Evolutionary conservation across 2,888 invertebrate genomes (phyloP), one percentile per base, ranked within the genome.

Genomic region (Oscheius sp.): DNA sequence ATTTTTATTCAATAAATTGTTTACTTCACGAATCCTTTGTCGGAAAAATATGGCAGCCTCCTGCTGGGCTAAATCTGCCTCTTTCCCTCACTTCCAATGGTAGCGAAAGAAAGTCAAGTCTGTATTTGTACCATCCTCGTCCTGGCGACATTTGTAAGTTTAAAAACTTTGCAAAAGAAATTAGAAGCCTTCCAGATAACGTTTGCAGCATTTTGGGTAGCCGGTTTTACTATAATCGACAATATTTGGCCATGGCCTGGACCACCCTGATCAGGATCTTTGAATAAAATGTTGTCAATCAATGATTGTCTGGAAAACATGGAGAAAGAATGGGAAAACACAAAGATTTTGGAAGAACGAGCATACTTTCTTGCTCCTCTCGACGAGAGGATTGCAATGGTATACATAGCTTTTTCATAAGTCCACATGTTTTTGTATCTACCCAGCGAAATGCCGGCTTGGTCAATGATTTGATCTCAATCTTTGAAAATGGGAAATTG

Each of bases 171-270:
- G 5, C 5, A 16, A 49, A 3, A n/a, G 5, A 23, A n/a, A 27
- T 5, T 16, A 29, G 3, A n/a, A 13, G 13, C 21, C 21, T 25
- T 63, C 1, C 25, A 63, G 63, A 23, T 25, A 18, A 45, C 46
- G 13, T 63, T 63, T 45, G 18, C 25, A 7, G 63, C n/a, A 9
- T 45, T 63, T 16, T 63, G 43, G 43, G 21, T 63, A 25, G 63
- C 63, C 23, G 63, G 63, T 21, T 63, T 63, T 45, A 63, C 63
- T 5, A 45, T 63, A 18, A 25, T 66, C 6, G 35, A 66, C 35
- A 66, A 66, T 18, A 46, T 66, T 21, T 66, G 52, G 49, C 66
- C 66, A 12, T 66, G 66, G 66, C 66, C 66, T n/a, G 66, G 66
- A 2, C 66, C 66, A 27, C 66, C 66, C 12, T 66, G 35, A 66